These are phyloP conservation scores for Nephrotoma appendiculata DNA, from an alignment of 2,888 invertebrate genomes.

Conservation along the genomic window DNA sequence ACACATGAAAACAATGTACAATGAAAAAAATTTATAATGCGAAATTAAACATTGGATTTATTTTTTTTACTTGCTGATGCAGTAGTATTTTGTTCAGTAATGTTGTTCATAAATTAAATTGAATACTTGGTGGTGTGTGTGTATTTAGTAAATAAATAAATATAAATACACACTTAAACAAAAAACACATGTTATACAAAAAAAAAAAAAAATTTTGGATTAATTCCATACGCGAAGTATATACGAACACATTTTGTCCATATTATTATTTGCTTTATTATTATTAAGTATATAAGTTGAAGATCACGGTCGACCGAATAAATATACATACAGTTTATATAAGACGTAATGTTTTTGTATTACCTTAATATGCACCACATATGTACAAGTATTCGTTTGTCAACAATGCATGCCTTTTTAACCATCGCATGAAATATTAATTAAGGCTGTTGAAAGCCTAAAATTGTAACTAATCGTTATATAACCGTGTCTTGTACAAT, in stretches of 20 bases:
- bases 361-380: too few species aligned
- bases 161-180: not conserved
- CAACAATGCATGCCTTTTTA: too few species aligned
- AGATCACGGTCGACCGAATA: not conserved
- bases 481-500: too few species aligned
- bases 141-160: not conserved
- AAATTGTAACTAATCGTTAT: too few species aligned
- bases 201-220: not conserved
- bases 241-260: not conserved
- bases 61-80: not conserved
- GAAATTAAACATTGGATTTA: not conserved
- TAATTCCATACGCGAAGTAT: not conserved
- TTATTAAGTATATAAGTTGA: not conserved
- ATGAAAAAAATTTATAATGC: not conserved
- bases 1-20: not conserved
- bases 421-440: too few species aligned
- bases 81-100: not conserved
- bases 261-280: not conserved
- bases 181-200: not conserved
- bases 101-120: not conserved
- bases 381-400: too few species aligned
- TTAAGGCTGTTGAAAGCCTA: too few species aligned
- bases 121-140: not conserved
- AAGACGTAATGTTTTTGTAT: too few species aligned
- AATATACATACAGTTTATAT: not conserved